Base-by-base conservation (phyloP, 2,797 vertebrate genomes). In the Chanos chanos region DNA sequence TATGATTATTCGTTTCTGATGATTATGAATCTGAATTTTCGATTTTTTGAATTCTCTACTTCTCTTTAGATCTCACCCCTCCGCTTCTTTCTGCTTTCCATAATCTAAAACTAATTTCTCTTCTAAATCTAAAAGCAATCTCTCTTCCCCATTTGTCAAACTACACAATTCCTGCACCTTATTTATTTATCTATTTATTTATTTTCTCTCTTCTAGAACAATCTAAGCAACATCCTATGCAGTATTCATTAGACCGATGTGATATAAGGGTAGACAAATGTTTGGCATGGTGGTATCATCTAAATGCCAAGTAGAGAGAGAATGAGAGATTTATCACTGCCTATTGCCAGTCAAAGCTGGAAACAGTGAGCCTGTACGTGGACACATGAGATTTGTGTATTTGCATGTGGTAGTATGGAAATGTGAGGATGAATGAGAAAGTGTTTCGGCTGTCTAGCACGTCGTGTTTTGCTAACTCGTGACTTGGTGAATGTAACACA, bases 1-100 rank as follows among this genome's bases (percentile, higher is more conserved):
- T n/a, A n/a, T 66, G 62, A 66, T 66, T 54, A 50, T 64, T 57
- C 51, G 61, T 56, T 68, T 37, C 56, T 44, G 77, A 68, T 63
- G 64, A 81, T 73, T 75, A 65, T 58, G 6, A 48, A 47, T 66
- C 61, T 64, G 44, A 77, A 73, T 33, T 50, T 52, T 44, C 34
- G 25, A 12, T n/a, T n/a, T n/a, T n/a, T n/a, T n/a, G n/a, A n/a
- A n/a, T 22, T 34, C 28, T 40, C 9, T 33, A 57, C 25, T 9
- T 30, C 12, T 48, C 33, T 16, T 47, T 28, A 49, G 33, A 60
- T 34, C 6, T 44, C 25, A 16, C 47, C 44, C 15, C 36, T n/a
- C n/a, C 30, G 45, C 34, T 60, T 16, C 13, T 12, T 3, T 48
- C 31, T 12, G 15, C 27, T 15, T 43, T 50, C n/a, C n/a, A n/a